Evolutionary conservation across 2,888 invertebrate species (phyloP).

Genomic region (Sisyra terminalis): DNA sequence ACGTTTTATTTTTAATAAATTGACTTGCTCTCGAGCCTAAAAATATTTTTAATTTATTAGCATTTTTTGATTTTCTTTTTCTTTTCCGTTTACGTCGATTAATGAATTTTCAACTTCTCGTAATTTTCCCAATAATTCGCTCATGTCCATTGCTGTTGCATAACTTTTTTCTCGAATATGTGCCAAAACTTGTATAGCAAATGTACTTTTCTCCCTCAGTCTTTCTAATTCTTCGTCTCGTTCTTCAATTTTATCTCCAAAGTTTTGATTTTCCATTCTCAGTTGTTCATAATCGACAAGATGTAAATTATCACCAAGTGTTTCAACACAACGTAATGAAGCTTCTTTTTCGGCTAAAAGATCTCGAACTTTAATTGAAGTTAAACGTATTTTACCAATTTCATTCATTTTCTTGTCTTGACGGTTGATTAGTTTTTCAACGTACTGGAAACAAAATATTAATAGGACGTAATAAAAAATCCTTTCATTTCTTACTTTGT

Average conservation of each 20-base stretch:
- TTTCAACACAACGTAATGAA: slow-evolving; percentile 23
- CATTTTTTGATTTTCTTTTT: not conserved
- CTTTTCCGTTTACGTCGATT: not conserved
- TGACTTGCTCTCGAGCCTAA: slow-evolving; percentile 22
- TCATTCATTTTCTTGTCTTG: slow-evolving; percentile 18
- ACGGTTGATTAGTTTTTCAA: slow-evolving; percentile 18
- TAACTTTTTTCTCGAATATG: slow-evolving; percentile 35
- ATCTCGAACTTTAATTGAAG: slow-evolving; percentile 21
- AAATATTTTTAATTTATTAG: slow-evolving; percentile 3
- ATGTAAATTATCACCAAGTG: slow-evolving; percentile 31
- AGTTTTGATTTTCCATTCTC: slow-evolving; percentile 32
- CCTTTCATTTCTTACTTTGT: slow-evolving; percentile 15
- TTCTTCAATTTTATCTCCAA: slow-evolving; percentile 37
- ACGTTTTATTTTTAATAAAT: slow-evolving; percentile 23
- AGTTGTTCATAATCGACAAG: slow-evolving; percentile 37
- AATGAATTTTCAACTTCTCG: slow-evolving; percentile 14
- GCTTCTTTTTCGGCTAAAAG: slow-evolving; percentile 20
- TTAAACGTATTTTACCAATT: slow-evolving; percentile 19
- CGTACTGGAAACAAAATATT: slow-evolving; percentile 13
- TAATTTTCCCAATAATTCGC: slow-evolving; percentile 15
- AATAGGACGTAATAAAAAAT: not conserved
- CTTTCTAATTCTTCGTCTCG: slow-evolving; percentile 32
- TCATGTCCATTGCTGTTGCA: slow-evolving; percentile 21
- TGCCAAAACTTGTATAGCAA: slow-evolving; percentile 30
- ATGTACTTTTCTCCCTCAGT: slow-evolving; percentile 29